A percentile compares a stretch with the other conserved stretches of the same genome.
Conservation (phyloP, 2,113 vertebrate genomes). For the Entelurus aequoreus region DNA sequence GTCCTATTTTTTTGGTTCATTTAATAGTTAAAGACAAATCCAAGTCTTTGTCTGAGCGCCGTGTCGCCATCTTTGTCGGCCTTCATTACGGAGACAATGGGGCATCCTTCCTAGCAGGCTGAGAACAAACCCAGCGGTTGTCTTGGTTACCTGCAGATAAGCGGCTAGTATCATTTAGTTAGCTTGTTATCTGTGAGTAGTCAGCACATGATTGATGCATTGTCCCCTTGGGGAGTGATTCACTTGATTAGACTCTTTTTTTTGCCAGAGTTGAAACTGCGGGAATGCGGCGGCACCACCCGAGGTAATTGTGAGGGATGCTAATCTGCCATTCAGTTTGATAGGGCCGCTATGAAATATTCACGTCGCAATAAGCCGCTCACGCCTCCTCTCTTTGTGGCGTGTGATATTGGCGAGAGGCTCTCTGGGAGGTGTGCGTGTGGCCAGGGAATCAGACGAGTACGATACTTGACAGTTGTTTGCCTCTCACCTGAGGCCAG, state of each 20-base stretch:
- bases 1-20: no score
- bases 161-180: slow-evolving; percentile 48
- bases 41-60: no score
- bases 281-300: slow-evolving; percentile 36
- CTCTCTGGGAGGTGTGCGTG: slow-evolving; percentile 4
- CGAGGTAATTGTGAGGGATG: slow-evolving; percentile 49
- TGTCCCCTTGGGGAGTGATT: slow-evolving; percentile 7
- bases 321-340: slow-evolving; percentile 64
- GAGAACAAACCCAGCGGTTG: slow-evolving; percentile 31
- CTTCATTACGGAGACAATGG: slow-evolving; percentile 79
- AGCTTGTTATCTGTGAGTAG: slow-evolving; percentile 54
- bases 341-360: slow-evolving; percentile 62
- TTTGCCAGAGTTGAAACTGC: neutral
- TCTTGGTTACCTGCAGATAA: slow-evolving; percentile 60
- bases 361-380: slow-evolving; percentile 35
- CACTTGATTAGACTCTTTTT: neutral
- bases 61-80: slow-evolving; percentile 34
- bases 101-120: slow-evolving; percentile 24
- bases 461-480: slow-evolving; percentile 63
- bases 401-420: slow-evolving; percentile 39
- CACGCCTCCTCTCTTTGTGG: slow-evolving; percentile 40
- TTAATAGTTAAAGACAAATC: no score
- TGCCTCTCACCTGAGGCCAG: slow-evolving; percentile 62
- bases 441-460: slow-evolving; percentile 39
- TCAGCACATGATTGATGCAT: slow-evolving; percentile 58